Evolutionary conservation across 2,888 invertebrate genomes (phyloP), one percentile per base, ranked within the genome.

Genomic region (Nomada fabriciana): DNA sequence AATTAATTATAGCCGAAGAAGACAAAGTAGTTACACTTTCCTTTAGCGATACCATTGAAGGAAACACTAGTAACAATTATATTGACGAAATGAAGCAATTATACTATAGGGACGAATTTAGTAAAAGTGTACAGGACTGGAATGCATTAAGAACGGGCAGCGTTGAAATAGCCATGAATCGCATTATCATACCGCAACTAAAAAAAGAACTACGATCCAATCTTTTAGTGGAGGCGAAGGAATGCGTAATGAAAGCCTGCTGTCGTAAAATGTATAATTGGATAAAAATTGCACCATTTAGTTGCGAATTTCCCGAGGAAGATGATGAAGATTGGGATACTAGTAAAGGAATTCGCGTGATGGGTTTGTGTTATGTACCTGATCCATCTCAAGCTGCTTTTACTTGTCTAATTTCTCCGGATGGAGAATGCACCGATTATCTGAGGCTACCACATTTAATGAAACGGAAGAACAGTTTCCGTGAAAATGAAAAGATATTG

Each of bases 41-140:
- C 2, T 95, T 98, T 78, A 96, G 96, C 74, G 97, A 97, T 84
- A 95, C 95, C 71, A 96, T 98, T 63, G 97, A 97, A 90, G 98
- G 98, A 2, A 96, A 97, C 91, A 97, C 97, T 0, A 95, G 96
- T 0, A 94, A 95, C 0, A 97, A 96, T 50, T 99, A 98, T 91
- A 95, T 98, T 50, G 98, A 98, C 82, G 99, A 99, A 94, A 96
- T 98, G 61, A 98, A 98, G 90, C 97, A 97, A 88, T 94, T 98
- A 2, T 98, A 97, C 91, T 96, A 97, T 88, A 96, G 97, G 94
- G 99, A 99, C 94, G 99, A 99, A 94, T 99, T 98, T 94, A 98
- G 98, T 88, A 97, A 97, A 87, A 97, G 97, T 85, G 98, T 98
- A 0, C 97, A 98, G 93, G 98, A 98, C 88, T 99, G 99, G 99